Percentiles rank a stretch among this genome's conserved stretches.
These are phyloP conservation scores for Meandrusa payeni DNA, from an alignment of 2,888 invertebrate species.

Conservation along the genomic window DNA sequence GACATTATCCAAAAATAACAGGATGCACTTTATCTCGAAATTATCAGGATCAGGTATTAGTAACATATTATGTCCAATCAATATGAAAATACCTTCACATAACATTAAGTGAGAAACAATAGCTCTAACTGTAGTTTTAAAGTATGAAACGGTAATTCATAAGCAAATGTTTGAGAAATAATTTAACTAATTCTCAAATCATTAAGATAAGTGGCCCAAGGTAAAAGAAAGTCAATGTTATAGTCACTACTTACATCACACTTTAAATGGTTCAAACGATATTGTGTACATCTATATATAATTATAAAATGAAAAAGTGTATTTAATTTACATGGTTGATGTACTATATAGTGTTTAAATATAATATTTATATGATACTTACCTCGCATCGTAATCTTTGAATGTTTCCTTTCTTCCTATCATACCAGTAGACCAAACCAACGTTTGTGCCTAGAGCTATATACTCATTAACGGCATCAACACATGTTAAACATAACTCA, in stretches of 20 bases:
- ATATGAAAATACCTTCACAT: too few species aligned
- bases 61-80: too few species aligned
- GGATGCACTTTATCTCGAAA: too few species aligned
- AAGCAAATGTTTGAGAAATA: neutral
- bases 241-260: slow-evolving; percentile 7
- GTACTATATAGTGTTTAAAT: too few species aligned
- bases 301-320: too few species aligned
- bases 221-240: slow-evolving; percentile 36
- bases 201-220: slow-evolving; percentile 39
- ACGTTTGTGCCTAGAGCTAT: slow-evolving; percentile 92
- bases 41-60: too few species aligned
- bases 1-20: too few species aligned
- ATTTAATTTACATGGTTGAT: too few species aligned
- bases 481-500: slow-evolving; percentile 88
- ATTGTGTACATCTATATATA: too few species aligned
- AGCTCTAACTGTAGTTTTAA: too few species aligned
- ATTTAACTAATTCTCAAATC: neutral
- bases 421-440: slow-evolving; percentile 93
- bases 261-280: neutral
- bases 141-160: too few species aligned
- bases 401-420: slow-evolving; percentile 87
- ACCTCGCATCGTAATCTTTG: slow-evolving; percentile 92
- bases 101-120: too few species aligned
- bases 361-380: slow-evolving; percentile 38
- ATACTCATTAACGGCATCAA: slow-evolving; percentile 90